phyloP scores from a whole-genome alignment of 2,113 vertebrate genomes.

The Malurus alboscapulatus region DNA sequence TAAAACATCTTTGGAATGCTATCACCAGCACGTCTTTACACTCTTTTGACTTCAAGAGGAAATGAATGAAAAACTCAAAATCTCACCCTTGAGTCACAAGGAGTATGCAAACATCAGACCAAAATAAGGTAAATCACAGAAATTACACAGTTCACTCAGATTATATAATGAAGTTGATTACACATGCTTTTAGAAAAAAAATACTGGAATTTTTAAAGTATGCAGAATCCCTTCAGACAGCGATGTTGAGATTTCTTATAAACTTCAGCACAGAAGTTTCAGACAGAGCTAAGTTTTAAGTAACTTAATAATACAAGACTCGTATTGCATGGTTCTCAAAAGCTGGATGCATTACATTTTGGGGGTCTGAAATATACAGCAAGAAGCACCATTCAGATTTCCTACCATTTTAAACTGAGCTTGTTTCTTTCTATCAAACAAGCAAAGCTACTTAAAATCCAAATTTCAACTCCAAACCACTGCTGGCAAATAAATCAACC shows the following conservation, averaged over 20 bases:
- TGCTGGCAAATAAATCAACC: neutral
- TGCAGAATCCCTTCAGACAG: neutral
- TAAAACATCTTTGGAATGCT: neutral
- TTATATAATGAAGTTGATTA: neutral
- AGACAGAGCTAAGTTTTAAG: neutral
- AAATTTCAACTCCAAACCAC: neutral
- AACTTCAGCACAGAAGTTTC: neutral
- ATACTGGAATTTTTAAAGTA: neutral
- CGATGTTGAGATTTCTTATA: accelerated
- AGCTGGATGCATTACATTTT: neutral
- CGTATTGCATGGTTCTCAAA: neutral
- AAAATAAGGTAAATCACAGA: neutral
- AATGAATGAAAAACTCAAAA: neutral
- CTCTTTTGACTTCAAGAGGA: neutral
- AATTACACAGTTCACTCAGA: neutral
- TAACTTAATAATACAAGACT: neutral
- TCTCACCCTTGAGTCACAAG: neutral
- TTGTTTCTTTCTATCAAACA: neutral
- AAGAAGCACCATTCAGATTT: neutral
- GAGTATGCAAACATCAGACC: neutral
- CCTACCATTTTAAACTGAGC: neutral
- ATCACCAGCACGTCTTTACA: neutral
- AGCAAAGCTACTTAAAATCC: neutral
- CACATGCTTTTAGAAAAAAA: neutral
- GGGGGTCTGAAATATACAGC: neutral